These are phyloP conservation scores for Smittia aterrima DNA, from an alignment of 2,888 invertebrate species.

Conservation along the genomic window DNA sequence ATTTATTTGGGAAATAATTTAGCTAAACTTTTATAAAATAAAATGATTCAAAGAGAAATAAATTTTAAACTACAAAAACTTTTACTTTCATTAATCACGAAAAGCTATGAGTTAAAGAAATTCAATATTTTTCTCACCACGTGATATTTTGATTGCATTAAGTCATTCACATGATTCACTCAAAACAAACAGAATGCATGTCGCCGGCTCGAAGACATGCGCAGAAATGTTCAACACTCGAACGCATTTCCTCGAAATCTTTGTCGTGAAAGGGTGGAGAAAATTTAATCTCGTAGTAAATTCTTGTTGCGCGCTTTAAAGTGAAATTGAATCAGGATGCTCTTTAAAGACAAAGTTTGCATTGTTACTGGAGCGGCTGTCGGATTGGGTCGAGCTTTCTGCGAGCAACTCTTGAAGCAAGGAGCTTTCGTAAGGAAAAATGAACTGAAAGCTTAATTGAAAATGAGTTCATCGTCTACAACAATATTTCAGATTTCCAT, in stretches of 20 bases:
- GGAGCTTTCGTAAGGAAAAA: constrained; percentile 65
- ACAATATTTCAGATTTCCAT: constrained; percentile 61
- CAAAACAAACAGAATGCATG: constrained; percentile 8
- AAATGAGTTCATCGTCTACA: constrained; percentile 22
- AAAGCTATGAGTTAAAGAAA: no score
- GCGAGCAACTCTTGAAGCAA: constrained; percentile 67
- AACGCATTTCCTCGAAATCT: neutral
- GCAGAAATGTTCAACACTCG: neutral
- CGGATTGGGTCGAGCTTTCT: constrained; percentile 71
- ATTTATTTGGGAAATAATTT: no score
- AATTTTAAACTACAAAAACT: no score
- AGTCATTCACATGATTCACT: neutral
- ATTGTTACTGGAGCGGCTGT: constrained; percentile 72
- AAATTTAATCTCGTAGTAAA: constrained; percentile 10
- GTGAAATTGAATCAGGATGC: constrained; percentile 55
- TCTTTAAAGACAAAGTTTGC: constrained; percentile 71
- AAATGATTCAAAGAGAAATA: no score
- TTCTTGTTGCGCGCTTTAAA: neutral
- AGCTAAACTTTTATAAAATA: no score
- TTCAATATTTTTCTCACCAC: no score
- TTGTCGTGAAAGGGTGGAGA: constrained; percentile 3
- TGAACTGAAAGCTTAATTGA: neutral
- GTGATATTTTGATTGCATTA: neutral
- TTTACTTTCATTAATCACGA: no score
- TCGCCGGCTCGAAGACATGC: neutral